A percentile compares a stretch with the other conserved stretches of the same genome.
Conservation (phyloP, 2,113 vertebrate species). For the Channa maculata region DNA sequence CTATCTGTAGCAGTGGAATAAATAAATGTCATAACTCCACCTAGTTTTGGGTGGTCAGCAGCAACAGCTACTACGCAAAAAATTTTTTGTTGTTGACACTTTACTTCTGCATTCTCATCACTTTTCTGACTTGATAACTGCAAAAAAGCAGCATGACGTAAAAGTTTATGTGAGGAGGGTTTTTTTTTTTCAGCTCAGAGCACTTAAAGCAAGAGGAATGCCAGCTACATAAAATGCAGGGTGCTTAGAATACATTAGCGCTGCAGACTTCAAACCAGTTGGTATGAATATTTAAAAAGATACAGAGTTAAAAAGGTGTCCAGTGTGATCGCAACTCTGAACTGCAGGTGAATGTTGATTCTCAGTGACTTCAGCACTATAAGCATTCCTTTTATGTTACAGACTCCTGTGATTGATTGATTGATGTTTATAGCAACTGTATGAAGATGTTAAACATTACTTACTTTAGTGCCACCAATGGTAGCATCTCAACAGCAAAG, state of each 20-base stretch:
- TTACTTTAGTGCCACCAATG: not conserved
- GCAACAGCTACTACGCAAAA: too few species aligned
- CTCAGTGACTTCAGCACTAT: not conserved
- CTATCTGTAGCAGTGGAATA: not conserved
- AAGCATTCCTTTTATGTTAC: not conserved
- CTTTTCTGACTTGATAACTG: too few species aligned
- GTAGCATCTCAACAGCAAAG: too few species aligned
- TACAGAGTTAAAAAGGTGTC: not conserved
- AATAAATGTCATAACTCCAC: too few species aligned
- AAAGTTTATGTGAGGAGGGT: too few species aligned
- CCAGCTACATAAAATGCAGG: not conserved
- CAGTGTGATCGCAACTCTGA: not conserved
- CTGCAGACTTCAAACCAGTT: not conserved
- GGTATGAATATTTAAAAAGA: not conserved
- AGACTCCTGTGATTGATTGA: not conserved
- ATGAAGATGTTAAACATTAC: not conserved
- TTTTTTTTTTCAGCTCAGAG: too few species aligned
- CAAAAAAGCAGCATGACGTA: too few species aligned
- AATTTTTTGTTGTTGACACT: too few species aligned
- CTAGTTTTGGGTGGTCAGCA: too few species aligned
- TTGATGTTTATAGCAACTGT: too few species aligned
- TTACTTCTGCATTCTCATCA: too few species aligned
- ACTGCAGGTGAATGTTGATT: not conserved
- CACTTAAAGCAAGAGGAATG: too few species aligned
- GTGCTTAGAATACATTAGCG: not conserved